phyloP scores from a whole-genome alignment of 2,888 invertebrate genomes.

The Bembecia ichneumoniformis region DNA sequence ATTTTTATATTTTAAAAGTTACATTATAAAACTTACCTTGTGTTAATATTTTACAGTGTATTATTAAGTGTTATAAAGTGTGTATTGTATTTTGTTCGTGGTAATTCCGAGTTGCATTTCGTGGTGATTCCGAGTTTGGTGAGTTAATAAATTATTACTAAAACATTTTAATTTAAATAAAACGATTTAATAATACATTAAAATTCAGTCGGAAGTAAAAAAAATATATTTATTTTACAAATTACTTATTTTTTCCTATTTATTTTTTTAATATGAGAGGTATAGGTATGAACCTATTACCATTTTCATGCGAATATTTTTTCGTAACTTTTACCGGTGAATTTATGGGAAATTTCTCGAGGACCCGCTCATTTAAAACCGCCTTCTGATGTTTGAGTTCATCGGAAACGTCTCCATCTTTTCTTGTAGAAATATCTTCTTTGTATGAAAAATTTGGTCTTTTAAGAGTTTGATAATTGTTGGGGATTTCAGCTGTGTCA shows the following conservation, averaged over 20 bases:
- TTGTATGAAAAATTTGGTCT: no score
- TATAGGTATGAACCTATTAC: slow-evolving; percentile 20
- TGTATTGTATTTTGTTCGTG: no score
- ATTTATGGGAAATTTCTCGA: no score
- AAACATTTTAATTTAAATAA: background rate
- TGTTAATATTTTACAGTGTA: slow-evolving; percentile 18
- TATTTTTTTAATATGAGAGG: slow-evolving; percentile 29
- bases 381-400: no score
- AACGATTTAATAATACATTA: background rate
- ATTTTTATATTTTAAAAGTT: slow-evolving; percentile 3
- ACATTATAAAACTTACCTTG: no score
- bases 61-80: no score
- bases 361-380: no score
- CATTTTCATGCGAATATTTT: background rate
- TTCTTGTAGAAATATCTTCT: no score
- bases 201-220: background rate
- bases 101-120: no score
- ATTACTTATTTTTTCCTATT: slow-evolving; percentile 11
- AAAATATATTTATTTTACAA: background rate
- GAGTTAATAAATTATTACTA: background rate
- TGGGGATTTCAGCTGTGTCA: slow-evolving; percentile 38
- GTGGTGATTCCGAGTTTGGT: no score
- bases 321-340: no score
- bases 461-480: background rate
- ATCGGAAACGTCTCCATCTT: no score